Evolutionary conservation across 2,888 invertebrate species (phyloP).

Genomic region (Spialia ferax): DNA sequence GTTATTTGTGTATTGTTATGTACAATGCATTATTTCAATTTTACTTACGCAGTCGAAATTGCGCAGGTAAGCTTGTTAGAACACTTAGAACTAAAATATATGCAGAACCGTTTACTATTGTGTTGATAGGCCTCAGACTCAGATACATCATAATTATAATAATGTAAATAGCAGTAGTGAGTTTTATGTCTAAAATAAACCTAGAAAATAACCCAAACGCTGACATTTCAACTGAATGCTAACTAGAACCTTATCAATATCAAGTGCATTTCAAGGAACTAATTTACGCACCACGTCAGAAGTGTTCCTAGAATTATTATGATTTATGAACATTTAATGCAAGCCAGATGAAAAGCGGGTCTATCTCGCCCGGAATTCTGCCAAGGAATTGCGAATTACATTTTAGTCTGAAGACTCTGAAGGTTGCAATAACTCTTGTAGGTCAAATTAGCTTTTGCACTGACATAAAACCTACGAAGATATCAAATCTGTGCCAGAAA

Average conservation of each 20-base stretch:
- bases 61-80: too few species aligned
- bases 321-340: constrained; percentile 35
- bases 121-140: too few species aligned
- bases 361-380: constrained; percentile 22
- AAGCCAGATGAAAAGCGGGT: constrained; percentile 30
- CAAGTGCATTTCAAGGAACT: too few species aligned
- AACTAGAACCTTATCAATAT: constrained; percentile 13
- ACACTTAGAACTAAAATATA: too few species aligned
- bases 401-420: constrained; percentile 6
- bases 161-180: too few species aligned
- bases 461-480: neutral
- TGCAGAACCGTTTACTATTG: too few species aligned
- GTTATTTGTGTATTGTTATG: too few species aligned
- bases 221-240: neutral
- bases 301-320: constrained; percentile 19
- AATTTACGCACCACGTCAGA: constrained; percentile 6
- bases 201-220: neutral
- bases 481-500: constrained; percentile 15
- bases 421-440: constrained; percentile 15
- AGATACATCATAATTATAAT: too few species aligned
- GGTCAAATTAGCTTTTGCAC: constrained; percentile 24
- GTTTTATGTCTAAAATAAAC: too few species aligned
- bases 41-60: too few species aligned
- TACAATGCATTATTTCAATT: too few species aligned
- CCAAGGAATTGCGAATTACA: constrained; percentile 27